Percentiles rank a stretch among this genome's conserved stretches.
Conservation (phyloP, 2,113 vertebrate genomes). For the Equus przewalskii region DNA sequence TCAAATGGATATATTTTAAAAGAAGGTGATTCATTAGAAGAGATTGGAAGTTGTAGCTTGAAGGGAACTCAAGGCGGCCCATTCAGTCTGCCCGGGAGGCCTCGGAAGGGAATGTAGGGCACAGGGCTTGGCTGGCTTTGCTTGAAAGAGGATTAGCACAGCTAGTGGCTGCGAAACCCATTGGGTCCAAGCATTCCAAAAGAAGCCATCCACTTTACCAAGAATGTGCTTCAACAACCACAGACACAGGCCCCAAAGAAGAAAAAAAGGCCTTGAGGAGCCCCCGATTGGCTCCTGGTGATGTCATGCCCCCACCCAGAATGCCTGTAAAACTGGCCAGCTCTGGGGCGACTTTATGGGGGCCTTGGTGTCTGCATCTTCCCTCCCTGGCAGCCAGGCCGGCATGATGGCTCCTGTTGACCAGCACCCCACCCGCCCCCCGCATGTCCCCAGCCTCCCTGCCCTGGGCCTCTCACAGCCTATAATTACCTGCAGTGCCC, state of each 20-base stretch:
- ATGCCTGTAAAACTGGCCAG: constrained; percentile 60
- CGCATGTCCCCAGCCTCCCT: background rate
- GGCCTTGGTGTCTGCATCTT: constrained; percentile 58
- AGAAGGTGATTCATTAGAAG: background rate
- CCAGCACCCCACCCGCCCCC: background rate
- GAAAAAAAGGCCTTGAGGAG: background rate
- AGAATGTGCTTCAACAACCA: constrained; percentile 30
- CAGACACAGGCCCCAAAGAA: constrained; percentile 49
- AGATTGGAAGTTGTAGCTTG: background rate
- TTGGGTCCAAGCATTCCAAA: background rate
- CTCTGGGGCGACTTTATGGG: constrained; percentile 31
- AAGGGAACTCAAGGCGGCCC: background rate
- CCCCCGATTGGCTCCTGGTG: background rate
- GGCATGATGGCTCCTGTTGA: constrained; percentile 33
- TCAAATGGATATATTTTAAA: constrained; percentile 14
- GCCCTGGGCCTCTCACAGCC: constrained; percentile 54
- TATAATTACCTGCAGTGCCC: constrained; percentile 73
- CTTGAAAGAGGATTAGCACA: background rate
- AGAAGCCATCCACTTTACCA: constrained; percentile 21
- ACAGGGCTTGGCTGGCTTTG: background rate
- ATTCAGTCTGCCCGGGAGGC: background rate
- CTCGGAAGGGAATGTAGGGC: background rate
- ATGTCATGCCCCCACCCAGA: constrained; percentile 57
- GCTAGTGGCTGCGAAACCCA: background rate
- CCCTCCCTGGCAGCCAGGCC: constrained; percentile 11